Evolutionary conservation across 2,888 invertebrate genomes (phyloP), one percentile per base, ranked within the genome.

Genomic region (Agelastica alni): DNA sequence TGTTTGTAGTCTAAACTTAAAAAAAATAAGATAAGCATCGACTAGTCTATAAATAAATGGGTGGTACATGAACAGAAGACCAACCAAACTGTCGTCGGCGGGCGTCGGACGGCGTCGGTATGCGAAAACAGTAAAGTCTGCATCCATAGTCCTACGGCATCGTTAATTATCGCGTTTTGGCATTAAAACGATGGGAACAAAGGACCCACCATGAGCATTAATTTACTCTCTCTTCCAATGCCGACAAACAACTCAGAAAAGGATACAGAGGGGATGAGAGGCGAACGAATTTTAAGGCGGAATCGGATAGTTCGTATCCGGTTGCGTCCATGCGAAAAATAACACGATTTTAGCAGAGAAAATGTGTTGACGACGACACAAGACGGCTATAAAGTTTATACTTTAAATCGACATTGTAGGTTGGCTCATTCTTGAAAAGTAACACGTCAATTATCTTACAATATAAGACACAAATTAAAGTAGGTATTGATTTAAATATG

Each of bases 151-250:
- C 44, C 49, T 55, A 51, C 54, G 36, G 54, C 54, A 51, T 53
- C 52, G 46, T 56, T 56, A 56, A 56, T 56, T 56, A 48, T 56
- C 51, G 47, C 49, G 42, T 56, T 56, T 56, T 39, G 52, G 47
- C 56, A 52, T 56, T 56, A 56, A 56, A 56, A 56, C 47, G 52
- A 47, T 42, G 52, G n/a, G 45, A 56, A 56, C 56, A 56, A 56
- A 56, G 56, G 52, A 51, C 56, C 43, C 56, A 30, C 47, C 44
- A 52, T 31, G 20, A 52, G 52, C 52, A 47, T 56, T 52, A 56
- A 56, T 56, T 56, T 48, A 56, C 56, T 55, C 45, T 48, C 39
- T 45, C 20, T 20, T 20, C 18, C 45, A 39, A 36, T 16, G 36
- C 46, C 47, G 53, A 47, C 53, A 53, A 53, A 53, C 53, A 53